Evolutionary conservation across 2,888 invertebrate genomes (phyloP), one percentile per base, ranked within the genome.

Genomic region (Drosophila prolongata): DNA sequence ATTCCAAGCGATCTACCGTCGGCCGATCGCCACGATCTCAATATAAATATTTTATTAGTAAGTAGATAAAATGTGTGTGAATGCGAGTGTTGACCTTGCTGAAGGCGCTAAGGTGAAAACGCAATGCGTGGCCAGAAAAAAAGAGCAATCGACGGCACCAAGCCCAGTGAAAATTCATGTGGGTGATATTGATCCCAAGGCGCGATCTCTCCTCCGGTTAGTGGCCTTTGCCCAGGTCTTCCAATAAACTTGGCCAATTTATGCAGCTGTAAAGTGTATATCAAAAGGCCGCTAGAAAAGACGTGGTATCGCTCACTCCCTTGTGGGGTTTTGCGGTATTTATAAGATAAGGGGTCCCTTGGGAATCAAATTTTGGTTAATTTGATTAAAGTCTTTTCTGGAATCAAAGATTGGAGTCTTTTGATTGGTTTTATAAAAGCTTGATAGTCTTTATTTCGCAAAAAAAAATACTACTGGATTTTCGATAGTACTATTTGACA

Each of bases 61-160:
- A 84, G 85, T 87, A 84, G 85, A 87, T 84, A 81, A 84, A 87
- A 78, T 50, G 53, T 60, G 52, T 62, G 54, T 58, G 74, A 62
- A 52, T 61, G 56, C 44, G 59, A 46, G 57, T 57, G 72, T 60
- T 80, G 83, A 87, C 84, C 84, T 85, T 85, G 84, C 65, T 55
- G 30, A 59, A 73, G 73, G 73, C 73, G 77, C 78, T 79, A 85
- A 85, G 83, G 86, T 85, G 83, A 82, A 77, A 72, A 74, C 66
- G 66, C 57, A 66, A 50, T 55, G 62, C 59, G 71, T 58, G 60
- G 49, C 62, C 50, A 43, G 24, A 34, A 27, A 30, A 54, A 64
- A 14, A 47, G 10, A 8, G 8, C 8, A 24, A 47, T 44, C 24
- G 27, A 44, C 30, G 38, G 9, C n/a, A 30, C 34, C 50, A 40